A percentile compares a stretch with the other conserved stretches of the same genome.
These are phyloP conservation scores for Pristionchus entomophagus DNA, from an alignment of 2,888 invertebrate genomes.

Conservation along the genomic window DNA sequence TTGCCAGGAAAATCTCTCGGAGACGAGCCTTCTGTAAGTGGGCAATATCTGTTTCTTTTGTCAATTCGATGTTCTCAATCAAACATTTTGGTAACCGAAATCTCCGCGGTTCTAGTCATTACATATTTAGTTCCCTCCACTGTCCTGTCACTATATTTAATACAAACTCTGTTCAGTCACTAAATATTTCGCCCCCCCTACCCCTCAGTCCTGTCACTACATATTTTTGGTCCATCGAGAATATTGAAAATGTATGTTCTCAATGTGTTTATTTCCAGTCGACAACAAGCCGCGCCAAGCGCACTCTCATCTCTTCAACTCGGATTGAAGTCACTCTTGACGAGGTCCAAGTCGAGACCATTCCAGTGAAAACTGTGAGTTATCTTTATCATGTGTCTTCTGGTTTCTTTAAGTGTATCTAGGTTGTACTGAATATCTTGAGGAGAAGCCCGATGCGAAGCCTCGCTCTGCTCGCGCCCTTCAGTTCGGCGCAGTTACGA, in stretches of 20 bases:
- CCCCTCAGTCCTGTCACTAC: too few species aligned
- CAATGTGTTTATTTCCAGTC: background rate
- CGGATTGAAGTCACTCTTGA: background rate
- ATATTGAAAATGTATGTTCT: background rate
- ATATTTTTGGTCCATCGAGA: background rate
- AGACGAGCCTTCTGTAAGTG: background rate
- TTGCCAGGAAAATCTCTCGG: background rate
- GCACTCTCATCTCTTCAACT: slow-evolving; percentile 1
- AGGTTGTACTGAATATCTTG: background rate
- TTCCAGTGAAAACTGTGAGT: background rate
- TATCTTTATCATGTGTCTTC: background rate
- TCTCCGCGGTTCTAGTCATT: too few species aligned
- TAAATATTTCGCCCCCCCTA: too few species aligned
- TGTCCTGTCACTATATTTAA: too few species aligned
- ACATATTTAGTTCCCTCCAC: too few species aligned
- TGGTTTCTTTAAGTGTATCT: background rate
- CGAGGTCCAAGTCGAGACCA: background rate
- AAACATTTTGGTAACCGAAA: too few species aligned
- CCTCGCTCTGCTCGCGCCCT: background rate
- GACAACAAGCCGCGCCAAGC: background rate
- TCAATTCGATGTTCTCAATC: too few species aligned
- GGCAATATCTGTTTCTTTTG: too few species aligned
- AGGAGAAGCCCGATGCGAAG: background rate
- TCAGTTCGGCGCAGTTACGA: background rate
- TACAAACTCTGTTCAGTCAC: too few species aligned